Base-by-base conservation (phyloP, 2,113 vertebrate species). In the Cyanistes caeruleus region DNA sequence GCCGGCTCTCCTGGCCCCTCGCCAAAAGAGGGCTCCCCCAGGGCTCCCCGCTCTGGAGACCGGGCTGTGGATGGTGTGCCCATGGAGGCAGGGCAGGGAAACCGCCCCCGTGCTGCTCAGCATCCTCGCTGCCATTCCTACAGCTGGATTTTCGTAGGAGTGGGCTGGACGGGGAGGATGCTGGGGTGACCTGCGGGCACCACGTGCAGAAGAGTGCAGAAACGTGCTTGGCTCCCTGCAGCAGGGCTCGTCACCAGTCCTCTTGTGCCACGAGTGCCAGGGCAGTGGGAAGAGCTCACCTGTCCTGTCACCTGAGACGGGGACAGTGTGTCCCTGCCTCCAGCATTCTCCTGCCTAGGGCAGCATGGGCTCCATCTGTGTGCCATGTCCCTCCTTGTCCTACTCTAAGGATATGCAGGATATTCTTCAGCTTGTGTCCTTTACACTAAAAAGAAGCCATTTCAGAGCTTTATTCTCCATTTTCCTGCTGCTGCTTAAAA, bases 41-140 rank as follows among this genome's bases (percentile, higher is more conserved):
- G 83, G 86, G 75, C 58, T 84, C 30, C 27, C n/a, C 0, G 2
- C 37, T 84, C n/a, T 0, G 0, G 41, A 28, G 59, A 17, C 59
- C 14, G 33, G 53, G 8, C 13, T 0, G 3, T 0, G 2, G 55
- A 7, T 6, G 23, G 10, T 51, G 30, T 82, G n/a, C 27, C 56
- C 2, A 0, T 0, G 3, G 58, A 63, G 76, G 43, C 53, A 24
- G 72, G 67, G 37, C 0, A 0, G 8, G 53, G 59, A 62, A 77
- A 28, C 64, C 12, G 0, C 63, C 63, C 67, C 72, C 1, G 3
- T 37, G 76, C 65, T 1, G 1, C 58, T 65, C 12, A 2, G 48
- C 52, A 11, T 81, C 73, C 51, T 78, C 1, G 1, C 25, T 65
- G 64, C 64, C 1, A 0, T 93, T 94, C 60, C 69, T 48, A 63